These are phyloP conservation scores for Nematolebias whitei DNA, from an alignment of 2,113 vertebrate genomes.

Conservation along the genomic window DNA sequence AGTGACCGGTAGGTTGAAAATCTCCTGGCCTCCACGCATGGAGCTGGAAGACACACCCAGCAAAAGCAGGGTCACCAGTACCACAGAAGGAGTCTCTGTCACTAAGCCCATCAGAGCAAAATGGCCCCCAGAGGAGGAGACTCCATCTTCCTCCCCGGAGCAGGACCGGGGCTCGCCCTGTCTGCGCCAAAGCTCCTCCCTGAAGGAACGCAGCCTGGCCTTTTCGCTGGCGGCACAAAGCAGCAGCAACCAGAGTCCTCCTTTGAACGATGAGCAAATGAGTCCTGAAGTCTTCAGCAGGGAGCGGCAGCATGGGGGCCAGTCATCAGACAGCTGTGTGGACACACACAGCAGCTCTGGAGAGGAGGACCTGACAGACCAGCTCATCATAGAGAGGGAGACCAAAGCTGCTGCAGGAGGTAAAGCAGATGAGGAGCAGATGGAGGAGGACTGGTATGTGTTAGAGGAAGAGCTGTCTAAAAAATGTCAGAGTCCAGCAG, in stretches of 20 bases:
- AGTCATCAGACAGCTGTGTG: conserved; percentile 40
- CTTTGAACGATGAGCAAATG: conserved; percentile 7
- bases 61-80: conserved; percentile 47
- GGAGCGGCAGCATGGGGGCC: conserved; percentile 43
- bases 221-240: conserved; percentile 77
- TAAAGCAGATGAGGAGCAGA: conserved; percentile 24
- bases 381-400: conserved; percentile 18
- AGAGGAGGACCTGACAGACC: conserved; percentile 41
- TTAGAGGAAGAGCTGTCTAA: conserved; percentile 31
- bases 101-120: conserved; percentile 83
- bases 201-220: conserved; percentile 88
- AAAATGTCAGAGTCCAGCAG: conserved; percentile 43
- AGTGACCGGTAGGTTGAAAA: conserved; percentile 89
- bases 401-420: neutral
- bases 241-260: neutral
- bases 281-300: conserved; percentile 35
- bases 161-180: conserved; percentile 80
- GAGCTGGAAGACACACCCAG: conserved; percentile 32
- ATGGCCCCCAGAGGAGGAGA: conserved; percentile 93
- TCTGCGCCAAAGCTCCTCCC: conserved; percentile 83
- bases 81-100: conserved; percentile 75
- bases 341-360: conserved; percentile 56
- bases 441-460: conserved; percentile 20
- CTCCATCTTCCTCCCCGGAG: conserved; percentile 43
- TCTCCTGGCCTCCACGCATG: conserved; percentile 90